Conservation (phyloP, 2,888 invertebrate species). For the Philonicus albiceps region DNA sequence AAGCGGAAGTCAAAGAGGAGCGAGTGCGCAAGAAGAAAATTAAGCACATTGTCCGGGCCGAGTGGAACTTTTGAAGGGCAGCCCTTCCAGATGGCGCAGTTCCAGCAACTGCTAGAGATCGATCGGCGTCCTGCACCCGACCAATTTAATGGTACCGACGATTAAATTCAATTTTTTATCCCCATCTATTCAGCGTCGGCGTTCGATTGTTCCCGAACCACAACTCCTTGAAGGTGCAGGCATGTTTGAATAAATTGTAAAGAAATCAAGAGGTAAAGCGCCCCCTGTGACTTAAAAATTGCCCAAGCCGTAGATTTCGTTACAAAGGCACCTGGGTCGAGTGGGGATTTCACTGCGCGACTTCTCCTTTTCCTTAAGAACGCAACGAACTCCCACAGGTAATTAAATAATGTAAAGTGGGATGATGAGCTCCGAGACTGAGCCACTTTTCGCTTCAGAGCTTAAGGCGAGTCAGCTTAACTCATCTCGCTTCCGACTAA, state of each 20-base stretch:
- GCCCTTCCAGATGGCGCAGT: neutral
- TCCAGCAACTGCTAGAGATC: neutral
- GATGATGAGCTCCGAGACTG: slow-evolving; percentile 13
- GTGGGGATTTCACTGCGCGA: neutral
- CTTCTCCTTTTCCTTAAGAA: neutral
- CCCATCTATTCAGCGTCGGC: neutral
- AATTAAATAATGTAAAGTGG: slow-evolving; percentile 38
- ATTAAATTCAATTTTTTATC: slow-evolving; percentile 45
- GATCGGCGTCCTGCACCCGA: slow-evolving; percentile 24
- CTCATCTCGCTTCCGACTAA: neutral
- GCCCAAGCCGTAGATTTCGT: neutral
- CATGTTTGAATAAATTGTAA: neutral
- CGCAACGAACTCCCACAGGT: slow-evolving; percentile 29
- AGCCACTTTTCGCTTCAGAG: neutral
- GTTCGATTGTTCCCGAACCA: neutral
- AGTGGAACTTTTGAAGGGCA: neutral
- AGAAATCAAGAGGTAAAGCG: slow-evolving; percentile 27
- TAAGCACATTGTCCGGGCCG: neutral
- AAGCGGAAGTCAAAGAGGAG: neutral
- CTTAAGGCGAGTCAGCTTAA: neutral
- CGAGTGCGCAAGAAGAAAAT: slow-evolving; percentile 6
- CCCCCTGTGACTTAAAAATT: slow-evolving; percentile 27
- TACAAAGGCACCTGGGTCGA: slow-evolving; percentile 19
- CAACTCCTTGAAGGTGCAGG: neutral
- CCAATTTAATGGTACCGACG: slow-evolving; percentile 22